Percentiles rank a stretch among this genome's conserved stretches.
phyloP scores from a whole-genome alignment of 2,113 vertebrate species.

The Bos taurus region ARS-UCD2.0 NC_037336.1:79922501-79923000 shows the following conservation, averaged over 20 bases:
- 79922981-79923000: slow-evolving; percentile 69
- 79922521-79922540: not conserved
- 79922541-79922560: not conserved
- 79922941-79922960: slow-evolving; percentile 64
- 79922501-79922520: not conserved
- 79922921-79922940: slow-evolving; percentile 78
- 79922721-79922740: not conserved
- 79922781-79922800: slow-evolving; percentile 67
- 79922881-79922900: slow-evolving; percentile 73
- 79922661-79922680: slow-evolving; percentile 11
- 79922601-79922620: not conserved
- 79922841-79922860: not conserved
- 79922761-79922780: not conserved
- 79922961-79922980: slow-evolving; percentile 67
- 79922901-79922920: slow-evolving; percentile 89
- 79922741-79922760: slow-evolving; percentile 1
- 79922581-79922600: slow-evolving; percentile 25
- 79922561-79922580: slow-evolving; percentile 53
- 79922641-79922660: not conserved
- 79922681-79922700: slow-evolving; percentile 35
- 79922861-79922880: slow-evolving; percentile 66
- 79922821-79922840: slow-evolving; percentile 49
- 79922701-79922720: slow-evolving; percentile 50
- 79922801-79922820: slow-evolving; percentile 71
- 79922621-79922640: not conserved